Evolutionary conservation across 2,888 invertebrate genomes (phyloP).

Genomic region (Cryptus viduatorius): DNA sequence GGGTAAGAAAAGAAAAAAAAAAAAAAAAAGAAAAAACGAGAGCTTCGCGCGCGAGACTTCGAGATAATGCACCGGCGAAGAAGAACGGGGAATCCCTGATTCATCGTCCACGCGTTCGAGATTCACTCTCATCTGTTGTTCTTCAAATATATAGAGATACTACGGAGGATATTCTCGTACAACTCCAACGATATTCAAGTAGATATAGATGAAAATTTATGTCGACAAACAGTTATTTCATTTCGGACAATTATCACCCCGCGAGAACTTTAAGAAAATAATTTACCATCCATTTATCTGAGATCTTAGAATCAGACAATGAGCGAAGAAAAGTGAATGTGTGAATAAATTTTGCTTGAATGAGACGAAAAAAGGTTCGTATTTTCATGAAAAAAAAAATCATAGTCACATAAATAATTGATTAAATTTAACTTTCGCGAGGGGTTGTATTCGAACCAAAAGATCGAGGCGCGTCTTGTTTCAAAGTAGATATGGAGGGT

Average conservation of each 20-base stretch:
- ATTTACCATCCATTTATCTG: background rate
- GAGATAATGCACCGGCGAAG: slow-evolving; percentile 58
- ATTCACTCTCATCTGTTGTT: slow-evolving; percentile 59
- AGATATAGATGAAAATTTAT: background rate
- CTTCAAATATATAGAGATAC: slow-evolving; percentile 39
- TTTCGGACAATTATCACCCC: background rate
- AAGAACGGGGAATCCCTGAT: slow-evolving; percentile 65
- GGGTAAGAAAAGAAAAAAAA: slow-evolving; percentile 20
- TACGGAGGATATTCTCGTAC: slow-evolving; percentile 24
- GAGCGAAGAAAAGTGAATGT: background rate
- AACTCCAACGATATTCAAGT: background rate
- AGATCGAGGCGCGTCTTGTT: no score
- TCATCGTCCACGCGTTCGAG: slow-evolving; percentile 60
- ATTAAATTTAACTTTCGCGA: no score
- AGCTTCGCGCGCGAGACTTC: slow-evolving; percentile 39
- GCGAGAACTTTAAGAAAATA: background rate
- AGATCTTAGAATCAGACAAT: background rate
- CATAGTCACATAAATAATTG: no score
- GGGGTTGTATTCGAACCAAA: no score
- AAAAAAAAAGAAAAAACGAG: slow-evolving; percentile 27
- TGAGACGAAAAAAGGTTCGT: no score
- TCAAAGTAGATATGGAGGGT: background rate
- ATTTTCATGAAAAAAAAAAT: no score
- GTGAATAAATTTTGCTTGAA: background rate
- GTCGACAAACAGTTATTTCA: background rate